phyloP scores from a whole-genome alignment of 2,888 invertebrate genomes.

The Spodoptera littoralis region DNA sequence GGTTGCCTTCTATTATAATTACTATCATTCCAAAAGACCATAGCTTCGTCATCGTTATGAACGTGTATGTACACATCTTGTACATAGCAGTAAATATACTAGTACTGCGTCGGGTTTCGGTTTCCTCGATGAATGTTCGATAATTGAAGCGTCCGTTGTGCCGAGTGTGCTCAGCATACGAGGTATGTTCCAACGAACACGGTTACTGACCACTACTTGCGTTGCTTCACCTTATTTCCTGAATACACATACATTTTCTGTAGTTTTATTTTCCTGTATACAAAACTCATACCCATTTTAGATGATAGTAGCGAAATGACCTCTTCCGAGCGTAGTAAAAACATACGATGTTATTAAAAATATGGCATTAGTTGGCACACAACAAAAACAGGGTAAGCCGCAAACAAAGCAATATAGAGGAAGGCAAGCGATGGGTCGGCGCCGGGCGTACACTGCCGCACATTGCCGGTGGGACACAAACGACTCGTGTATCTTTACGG shows the following conservation, averaged over 20 bases:
- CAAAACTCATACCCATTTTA: too few relatives aligned
- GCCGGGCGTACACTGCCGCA: neutral
- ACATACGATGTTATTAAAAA: neutral
- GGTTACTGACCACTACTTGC: conserved; percentile 32
- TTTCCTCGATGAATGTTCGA: conserved; percentile 39
- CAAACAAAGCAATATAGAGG: neutral
- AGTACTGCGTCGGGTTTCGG: conserved; percentile 7
- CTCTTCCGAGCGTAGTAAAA: too few relatives aligned
- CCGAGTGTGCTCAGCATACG: conserved; percentile 45
- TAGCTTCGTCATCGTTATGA: too few relatives aligned
- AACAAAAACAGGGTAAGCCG: neutral
- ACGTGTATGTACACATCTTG: too few relatives aligned
- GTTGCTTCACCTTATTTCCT: conserved; percentile 24
- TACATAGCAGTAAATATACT: conserved; percentile 4
- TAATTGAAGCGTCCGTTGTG: conserved; percentile 52
- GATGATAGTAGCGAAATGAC: too few relatives aligned
- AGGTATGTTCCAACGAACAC: conserved; percentile 22
- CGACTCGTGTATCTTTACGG: conserved; percentile 51
- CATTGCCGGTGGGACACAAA: conserved; percentile 32
- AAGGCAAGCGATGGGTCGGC: conserved; percentile 3
- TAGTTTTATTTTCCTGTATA: conserved; percentile 7
- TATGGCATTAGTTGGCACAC: neutral
- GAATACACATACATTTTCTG: conserved; percentile 25
- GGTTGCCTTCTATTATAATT: too few relatives aligned
- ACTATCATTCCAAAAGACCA: too few relatives aligned